Base-by-base conservation (phyloP, 2,797 vertebrate species). In the Hirundo rustica region DNA sequence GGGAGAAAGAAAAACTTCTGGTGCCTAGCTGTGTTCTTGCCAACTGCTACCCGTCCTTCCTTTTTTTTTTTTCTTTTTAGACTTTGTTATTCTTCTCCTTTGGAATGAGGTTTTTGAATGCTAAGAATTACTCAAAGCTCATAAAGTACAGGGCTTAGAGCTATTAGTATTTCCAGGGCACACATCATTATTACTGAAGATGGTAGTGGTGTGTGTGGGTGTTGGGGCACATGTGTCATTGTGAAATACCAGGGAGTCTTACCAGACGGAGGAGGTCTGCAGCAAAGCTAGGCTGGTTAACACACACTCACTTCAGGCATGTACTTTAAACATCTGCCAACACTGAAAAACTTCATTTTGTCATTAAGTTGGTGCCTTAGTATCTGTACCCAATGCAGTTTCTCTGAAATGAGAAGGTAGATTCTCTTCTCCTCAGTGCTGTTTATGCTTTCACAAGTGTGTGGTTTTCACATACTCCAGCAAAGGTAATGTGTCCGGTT, bases 291-390 rank as follows among this genome's bases (percentile, higher is more conserved):
- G 86, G 80, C 50, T 80, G 65, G 42, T 53, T 87, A 74, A 70
- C 57, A 61, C 29, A 51, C 66, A 50, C 36, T 66, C 27, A 34
- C 45, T 93, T 94, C 93, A 96, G 80, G 73, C 79, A 75, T 22
- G 5, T 83, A 17, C 50, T 95, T 96, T 38, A 67, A 78, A 73
- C 11, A 9, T 70, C 67, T 94, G 65, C 89, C 74, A 87, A 30
- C 60, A 68, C 44, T 72, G 67, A 85, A 93, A 90, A 54, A 20
- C 26, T 89, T 88, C 1, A 11, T 92, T 88, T 92, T 93, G 90
- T 94, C 76, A 54, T 95, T 80, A 94, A 84, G 34, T 55, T 92
- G 42, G 22, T 96, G 86, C 86, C 67, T 88, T 88, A 89, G 65
- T 78, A 87, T 91, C 84, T 91, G 55, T 88, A 58, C 38, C 58